Conservation (phyloP, 2,113 vertebrate species). For the Channa argus region DNA sequence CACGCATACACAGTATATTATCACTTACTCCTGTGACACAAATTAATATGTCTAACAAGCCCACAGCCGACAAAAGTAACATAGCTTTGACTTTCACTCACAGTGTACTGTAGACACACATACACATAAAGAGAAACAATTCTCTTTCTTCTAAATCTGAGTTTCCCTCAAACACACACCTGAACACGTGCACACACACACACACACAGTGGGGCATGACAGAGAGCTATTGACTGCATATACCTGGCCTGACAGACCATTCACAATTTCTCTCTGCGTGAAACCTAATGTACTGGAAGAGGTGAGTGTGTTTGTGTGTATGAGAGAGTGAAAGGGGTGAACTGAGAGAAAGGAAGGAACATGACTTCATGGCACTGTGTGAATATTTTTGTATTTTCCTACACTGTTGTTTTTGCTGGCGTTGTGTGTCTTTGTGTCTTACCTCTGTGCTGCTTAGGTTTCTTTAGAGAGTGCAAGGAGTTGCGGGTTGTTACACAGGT, state of each 20-base stretch:
- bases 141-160: constrained; percentile 14
- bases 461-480: neutral
- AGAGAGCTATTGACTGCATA: constrained; percentile 63
- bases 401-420: too few species aligned
- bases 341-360: constrained; percentile 23
- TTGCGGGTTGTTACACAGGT: constrained; percentile 29
- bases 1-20: constrained; percentile 13
- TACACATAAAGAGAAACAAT: constrained; percentile 32
- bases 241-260: constrained; percentile 59
- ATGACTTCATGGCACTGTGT: constrained; percentile 11
- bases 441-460: neutral
- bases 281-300: constrained; percentile 69
- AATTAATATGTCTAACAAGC: constrained; percentile 43
- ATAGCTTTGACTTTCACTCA: constrained; percentile 38
- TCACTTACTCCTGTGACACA: constrained; percentile 37
- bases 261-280: constrained; percentile 64
- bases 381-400: constrained; percentile 32
- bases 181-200: constrained; percentile 3
- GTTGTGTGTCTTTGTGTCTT: constrained; percentile 2
- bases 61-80: constrained; percentile 19
- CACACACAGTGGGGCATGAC: constrained; percentile 49
- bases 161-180: constrained; percentile 7
- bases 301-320: constrained; percentile 44
- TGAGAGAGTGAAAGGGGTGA: constrained; percentile 27
- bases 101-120: constrained; percentile 7